Evolutionary conservation across 2,113 vertebrate species (phyloP), one percentile per base, ranked within the genome.

Genomic region (Gasterosteus aculeatus): DNA sequence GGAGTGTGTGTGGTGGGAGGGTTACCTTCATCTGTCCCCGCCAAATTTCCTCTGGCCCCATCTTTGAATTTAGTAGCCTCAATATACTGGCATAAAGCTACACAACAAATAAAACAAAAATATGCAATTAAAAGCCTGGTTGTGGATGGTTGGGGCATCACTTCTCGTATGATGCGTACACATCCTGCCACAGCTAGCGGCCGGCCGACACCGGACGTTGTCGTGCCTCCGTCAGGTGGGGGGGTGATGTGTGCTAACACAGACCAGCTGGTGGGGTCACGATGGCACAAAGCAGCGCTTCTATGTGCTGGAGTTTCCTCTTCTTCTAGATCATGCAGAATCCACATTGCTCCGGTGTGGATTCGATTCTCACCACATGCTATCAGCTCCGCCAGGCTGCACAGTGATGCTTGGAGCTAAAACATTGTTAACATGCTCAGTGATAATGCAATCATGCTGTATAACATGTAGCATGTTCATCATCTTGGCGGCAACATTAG

Each of bases 21-120:
- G 96, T 99, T 99, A 99, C 98, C 98, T 99, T 98, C 96, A 81
- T 95, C 88, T 92, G 94, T 31, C 64, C 64, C 64, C 18, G 64
- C 95, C 95, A 96, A 94, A 92, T 96, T 96, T 95, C 95, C 91
- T 94, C 96, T 94, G 95, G 94, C 95, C 95, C 95, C 96, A 94
- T 96, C 97, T 95, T 94, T 97, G 95, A 93, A 95, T 98, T 98
- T 98, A 99, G 97, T 97, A 95, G 96, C 97, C 92, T 97, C 95
- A 95, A 99, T 96, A 96, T 97, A 99, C 94, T 99, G 96, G 96
- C 97, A 98, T 96, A 99, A 96, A 92, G 98, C 97, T 99, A 97
- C 92, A 96, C 93, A 94, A 96, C 94, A 98, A 95, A 98, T 94
- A 94, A 96, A 96, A 97, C 93, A 97, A 97, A 94, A 96, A 81